Base-by-base conservation (phyloP, 2,797 vertebrate genomes). In the Notolepis coatsorum region DNA sequence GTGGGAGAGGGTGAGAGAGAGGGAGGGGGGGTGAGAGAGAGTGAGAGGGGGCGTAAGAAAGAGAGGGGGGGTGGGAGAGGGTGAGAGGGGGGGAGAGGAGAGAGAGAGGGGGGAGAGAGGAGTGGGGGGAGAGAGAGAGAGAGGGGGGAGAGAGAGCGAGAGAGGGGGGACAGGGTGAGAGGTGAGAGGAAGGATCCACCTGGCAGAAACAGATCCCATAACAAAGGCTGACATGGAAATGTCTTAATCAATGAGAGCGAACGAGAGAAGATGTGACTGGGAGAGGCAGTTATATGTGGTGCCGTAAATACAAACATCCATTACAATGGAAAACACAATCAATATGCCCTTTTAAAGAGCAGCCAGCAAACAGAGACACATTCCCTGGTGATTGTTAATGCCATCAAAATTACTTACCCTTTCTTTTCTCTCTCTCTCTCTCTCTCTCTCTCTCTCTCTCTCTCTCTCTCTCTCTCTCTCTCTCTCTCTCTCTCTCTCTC, bases 231-330 rank as follows among this genome's bases (percentile, higher is more conserved):
- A 70, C 47, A 45, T 25, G 37, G 61, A 61, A 73, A 66, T 41
- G 47, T 65, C 68, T 75, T 67, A 73, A 81, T 83, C 62, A 55
- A 56, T 79, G 49, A 65, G 35, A 41, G 45, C 46, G 65, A 64
- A 46, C 20, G 65, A 64, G 28, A 57, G 23, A 56, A 45, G 21
- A 46, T 15, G 45, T 68, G 60, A 85, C 46, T 51, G 54, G 35
- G 30, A 62, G 51, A 46, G 47, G 77, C 66, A 56, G 81, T 79
- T 73, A 48, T 60, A 50, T 69, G 47, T n/a, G n/a, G n/a, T n/a
- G n/a, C n/a, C n/a, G 64, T 74, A 85, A 90, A 85, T 73, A 81
- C 69, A 74, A 81, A 78, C 33, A 63, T 73, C 51, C 42, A 72
- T 77, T 70, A 77, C 59, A 75, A 70, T 68, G 66, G 73, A 76